phyloP scores from a whole-genome alignment of 1,140 invertebrate genomes.

The Drosophila watanabei region DNA sequence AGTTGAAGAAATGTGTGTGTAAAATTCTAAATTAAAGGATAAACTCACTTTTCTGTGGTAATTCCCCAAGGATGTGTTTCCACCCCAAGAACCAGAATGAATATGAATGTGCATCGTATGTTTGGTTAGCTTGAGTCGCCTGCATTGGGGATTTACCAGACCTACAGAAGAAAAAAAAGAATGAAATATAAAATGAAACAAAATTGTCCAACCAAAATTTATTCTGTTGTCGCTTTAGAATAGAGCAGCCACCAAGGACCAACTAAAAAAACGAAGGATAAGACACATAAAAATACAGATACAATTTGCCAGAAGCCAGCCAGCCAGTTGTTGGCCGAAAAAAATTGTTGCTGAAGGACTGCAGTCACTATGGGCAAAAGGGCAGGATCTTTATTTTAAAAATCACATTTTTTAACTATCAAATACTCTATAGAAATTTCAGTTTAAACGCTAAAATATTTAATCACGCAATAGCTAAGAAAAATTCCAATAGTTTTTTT shows the following conservation, averaged over 20 bases:
- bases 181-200: constrained; percentile 25
- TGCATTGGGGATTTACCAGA: constrained; percentile 55
- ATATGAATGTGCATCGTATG: constrained; percentile 57
- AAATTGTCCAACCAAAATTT: constrained; percentile 58
- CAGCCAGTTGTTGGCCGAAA: constrained; percentile 22
- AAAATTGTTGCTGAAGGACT: constrained; percentile 35
- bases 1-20: constrained; percentile 25
- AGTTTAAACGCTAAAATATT: too few species aligned
- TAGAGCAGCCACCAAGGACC: constrained; percentile 58
- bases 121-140: constrained; percentile 54
- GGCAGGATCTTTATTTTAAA: neutral
- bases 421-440: neutral
- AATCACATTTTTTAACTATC: too few species aligned
- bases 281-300: constrained; percentile 55
- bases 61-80: constrained; percentile 52
- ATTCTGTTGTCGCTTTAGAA: constrained; percentile 65
- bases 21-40: constrained; percentile 40
- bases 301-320: constrained; percentile 43
- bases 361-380: constrained; percentile 35
- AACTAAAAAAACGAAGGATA: constrained; percentile 41
- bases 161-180: constrained; percentile 11
- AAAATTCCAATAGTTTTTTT: too few species aligned
- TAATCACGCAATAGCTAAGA: too few species aligned
- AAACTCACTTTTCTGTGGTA: constrained; percentile 33
- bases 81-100: constrained; percentile 51